Conservation (phyloP, 2,113 vertebrate genomes). For the Chaenocephalus aceratus region DNA sequence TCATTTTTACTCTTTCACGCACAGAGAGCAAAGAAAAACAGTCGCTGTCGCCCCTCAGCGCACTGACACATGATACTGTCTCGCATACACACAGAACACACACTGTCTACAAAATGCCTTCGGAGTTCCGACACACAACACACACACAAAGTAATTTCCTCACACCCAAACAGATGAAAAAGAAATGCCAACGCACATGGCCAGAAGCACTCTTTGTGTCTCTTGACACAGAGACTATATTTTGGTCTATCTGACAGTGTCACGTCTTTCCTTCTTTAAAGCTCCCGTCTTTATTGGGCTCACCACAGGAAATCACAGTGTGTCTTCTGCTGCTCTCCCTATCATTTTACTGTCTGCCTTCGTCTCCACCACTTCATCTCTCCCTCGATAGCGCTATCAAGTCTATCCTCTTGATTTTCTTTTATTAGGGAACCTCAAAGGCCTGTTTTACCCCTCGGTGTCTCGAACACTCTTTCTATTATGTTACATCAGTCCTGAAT, state of each 20-base stretch:
- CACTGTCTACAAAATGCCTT: constrained; percentile 26
- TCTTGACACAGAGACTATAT: constrained; percentile 66
- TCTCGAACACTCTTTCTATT: constrained; percentile 48
- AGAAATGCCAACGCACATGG: constrained; percentile 58
- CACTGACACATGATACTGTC: constrained; percentile 8
- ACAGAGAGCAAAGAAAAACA: constrained; percentile 52
- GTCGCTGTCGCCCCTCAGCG: constrained; percentile 1
- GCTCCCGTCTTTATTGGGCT: constrained; percentile 42
- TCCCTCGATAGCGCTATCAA: constrained; percentile 41
- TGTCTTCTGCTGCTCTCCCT: constrained; percentile 35
- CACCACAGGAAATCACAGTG: constrained; percentile 57
- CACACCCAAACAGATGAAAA: constrained; percentile 61
- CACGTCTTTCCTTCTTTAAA: neutral
- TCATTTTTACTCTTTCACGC: constrained; percentile 20
- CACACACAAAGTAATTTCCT: constrained; percentile 44
- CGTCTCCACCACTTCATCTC: constrained; percentile 16
- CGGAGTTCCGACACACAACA: constrained; percentile 35
- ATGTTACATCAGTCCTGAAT: constrained; percentile 50
- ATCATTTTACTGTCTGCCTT: constrained; percentile 29
- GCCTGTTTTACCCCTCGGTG: constrained; percentile 33
- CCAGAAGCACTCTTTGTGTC: constrained; percentile 60
- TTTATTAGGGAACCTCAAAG: constrained; percentile 52
- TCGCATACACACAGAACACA: constrained; percentile 4
- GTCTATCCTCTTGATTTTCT: constrained; percentile 27
- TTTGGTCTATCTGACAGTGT: constrained; percentile 59